These are phyloP conservation scores for Ecliptopera silaceata DNA, from an alignment of 2,888 invertebrate genomes.

Conservation along the genomic window DNA sequence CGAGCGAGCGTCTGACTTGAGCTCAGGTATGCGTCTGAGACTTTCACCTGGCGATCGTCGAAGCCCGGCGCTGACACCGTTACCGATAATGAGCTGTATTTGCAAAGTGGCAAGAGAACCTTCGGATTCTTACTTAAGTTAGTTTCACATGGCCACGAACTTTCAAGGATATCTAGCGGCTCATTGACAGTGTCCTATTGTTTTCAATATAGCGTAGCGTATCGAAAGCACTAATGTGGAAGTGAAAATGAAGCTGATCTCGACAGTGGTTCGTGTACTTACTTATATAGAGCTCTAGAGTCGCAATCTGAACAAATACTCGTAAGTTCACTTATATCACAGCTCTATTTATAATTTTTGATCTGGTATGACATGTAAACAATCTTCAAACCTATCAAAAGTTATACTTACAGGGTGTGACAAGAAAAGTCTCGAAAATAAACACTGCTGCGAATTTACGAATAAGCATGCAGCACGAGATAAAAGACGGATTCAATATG, in stretches of 20 bases:
- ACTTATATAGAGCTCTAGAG: slow-evolving; percentile 16
- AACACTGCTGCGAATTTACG: too few relatives aligned
- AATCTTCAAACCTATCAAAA: too few relatives aligned
- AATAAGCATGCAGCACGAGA: too few relatives aligned
- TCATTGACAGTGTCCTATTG: slow-evolving; percentile 29
- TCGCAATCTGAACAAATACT: slow-evolving; percentile 18
- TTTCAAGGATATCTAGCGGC: slow-evolving; percentile 30
- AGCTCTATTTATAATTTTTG: too few relatives aligned
- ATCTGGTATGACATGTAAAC: too few relatives aligned
- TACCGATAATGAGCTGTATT: slow-evolving; percentile 70
- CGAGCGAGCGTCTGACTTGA: slow-evolving; percentile 62
- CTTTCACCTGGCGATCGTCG: slow-evolving; percentile 72
- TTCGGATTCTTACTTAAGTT: slow-evolving; percentile 38
- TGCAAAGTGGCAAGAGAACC: slow-evolving; percentile 52
- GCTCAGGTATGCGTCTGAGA: slow-evolving; percentile 70
- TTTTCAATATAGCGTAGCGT: slow-evolving; percentile 24
- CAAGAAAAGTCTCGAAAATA: too few relatives aligned
- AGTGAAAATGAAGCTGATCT: slow-evolving; percentile 9
- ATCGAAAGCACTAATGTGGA: slow-evolving; percentile 9
- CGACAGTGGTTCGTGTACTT: slow-evolving; percentile 1
- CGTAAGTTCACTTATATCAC: neutral
- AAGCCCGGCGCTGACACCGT: slow-evolving; percentile 71
- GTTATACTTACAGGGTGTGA: too few relatives aligned
- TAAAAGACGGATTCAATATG: too few relatives aligned
- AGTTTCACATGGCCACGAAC: slow-evolving; percentile 13